Percentiles rank a stretch among this genome's conserved stretches.
These are phyloP conservation scores for Euplexia lucipara DNA, from an alignment of 2,888 invertebrate genomes.

Conservation along the genomic window DNA sequence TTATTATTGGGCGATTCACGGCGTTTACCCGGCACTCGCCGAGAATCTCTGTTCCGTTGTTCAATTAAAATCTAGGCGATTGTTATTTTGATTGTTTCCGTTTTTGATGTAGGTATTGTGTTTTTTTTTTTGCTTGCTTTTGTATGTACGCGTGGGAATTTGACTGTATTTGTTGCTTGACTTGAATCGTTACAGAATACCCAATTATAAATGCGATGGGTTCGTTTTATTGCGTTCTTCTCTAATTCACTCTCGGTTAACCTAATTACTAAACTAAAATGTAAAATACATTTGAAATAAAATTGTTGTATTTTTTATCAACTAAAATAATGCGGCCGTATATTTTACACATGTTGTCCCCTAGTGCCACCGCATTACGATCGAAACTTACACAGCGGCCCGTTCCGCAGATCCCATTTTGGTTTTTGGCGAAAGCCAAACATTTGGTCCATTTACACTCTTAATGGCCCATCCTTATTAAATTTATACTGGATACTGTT, in stretches of 20 bases:
- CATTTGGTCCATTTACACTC: conserved; percentile 83
- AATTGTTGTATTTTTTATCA: conserved; percentile 9
- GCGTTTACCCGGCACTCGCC: conserved; percentile 87
- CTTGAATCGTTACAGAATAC: not conserved
- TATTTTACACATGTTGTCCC: conserved; percentile 51
- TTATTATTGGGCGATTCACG: conserved; percentile 91
- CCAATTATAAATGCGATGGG: not conserved
- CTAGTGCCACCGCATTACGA: conserved; percentile 67
- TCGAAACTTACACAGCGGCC: conserved; percentile 73
- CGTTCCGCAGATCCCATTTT: conserved; percentile 80
- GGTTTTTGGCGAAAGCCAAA: conserved; percentile 89
- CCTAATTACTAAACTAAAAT: too few species aligned
- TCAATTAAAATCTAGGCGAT: conserved; percentile 87
- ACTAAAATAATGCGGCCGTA: conserved; percentile 34
- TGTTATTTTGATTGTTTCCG: conserved; percentile 81
- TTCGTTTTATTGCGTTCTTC: not conserved
- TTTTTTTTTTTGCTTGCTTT: conserved; percentile 31
- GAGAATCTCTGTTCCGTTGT: conserved; percentile 86
- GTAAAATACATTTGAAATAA: not conserved
- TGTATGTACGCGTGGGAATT: not conserved
- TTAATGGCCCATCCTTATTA: conserved; percentile 89
- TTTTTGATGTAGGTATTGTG: conserved; percentile 55
- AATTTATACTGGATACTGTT: conserved; percentile 88
- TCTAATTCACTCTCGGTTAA: not conserved
- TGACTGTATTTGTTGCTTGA: not conserved